Percentiles rank a stretch among this genome's conserved stretches.
Evolutionary conservation across 1,140 invertebrate genomes (phyloP).

Genomic region (Prorops nasuta): DNA sequence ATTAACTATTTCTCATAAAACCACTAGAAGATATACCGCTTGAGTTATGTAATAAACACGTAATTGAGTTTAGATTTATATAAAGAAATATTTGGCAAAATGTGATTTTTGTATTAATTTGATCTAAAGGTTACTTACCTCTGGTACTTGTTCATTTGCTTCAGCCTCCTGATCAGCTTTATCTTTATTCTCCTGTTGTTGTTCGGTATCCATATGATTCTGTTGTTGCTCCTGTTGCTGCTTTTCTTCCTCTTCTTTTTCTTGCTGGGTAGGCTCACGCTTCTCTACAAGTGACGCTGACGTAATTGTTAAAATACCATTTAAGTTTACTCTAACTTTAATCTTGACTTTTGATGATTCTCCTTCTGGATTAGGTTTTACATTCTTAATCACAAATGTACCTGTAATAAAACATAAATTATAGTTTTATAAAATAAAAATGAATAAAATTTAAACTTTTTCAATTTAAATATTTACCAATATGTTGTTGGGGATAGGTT

Average conservation of each 20-base stretch:
- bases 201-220: slow-evolving; percentile 53
- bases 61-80: too few species aligned
- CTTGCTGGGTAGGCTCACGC: slow-evolving; percentile 65
- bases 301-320: slow-evolving; percentile 86
- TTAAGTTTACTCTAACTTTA: slow-evolving; percentile 89
- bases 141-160: slow-evolving; percentile 55
- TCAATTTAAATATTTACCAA: slow-evolving; percentile 65
- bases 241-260: slow-evolving; percentile 58
- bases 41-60: too few species aligned
- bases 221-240: slow-evolving; percentile 55
- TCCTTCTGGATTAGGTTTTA: slow-evolving; percentile 81
- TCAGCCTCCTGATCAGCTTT: slow-evolving; percentile 52
- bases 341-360: slow-evolving; percentile 92
- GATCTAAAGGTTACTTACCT: slow-evolving; percentile 48
- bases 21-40: too few species aligned
- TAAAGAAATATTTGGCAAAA: too few species aligned
- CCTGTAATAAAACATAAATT: slow-evolving; percentile 56
- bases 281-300: slow-evolving; percentile 86
- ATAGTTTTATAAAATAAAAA: neutral
- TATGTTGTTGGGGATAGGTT: slow-evolving; percentile 71
- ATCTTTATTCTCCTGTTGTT: slow-evolving; percentile 46
- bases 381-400: slow-evolving; percentile 79
- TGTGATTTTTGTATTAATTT: too few species aligned
- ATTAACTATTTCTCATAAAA: too few species aligned
- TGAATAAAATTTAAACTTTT: slow-evolving; percentile 10